phyloP scores from a whole-genome alignment of 2,797 vertebrate genomes.

The Halcyon badia region DNA sequence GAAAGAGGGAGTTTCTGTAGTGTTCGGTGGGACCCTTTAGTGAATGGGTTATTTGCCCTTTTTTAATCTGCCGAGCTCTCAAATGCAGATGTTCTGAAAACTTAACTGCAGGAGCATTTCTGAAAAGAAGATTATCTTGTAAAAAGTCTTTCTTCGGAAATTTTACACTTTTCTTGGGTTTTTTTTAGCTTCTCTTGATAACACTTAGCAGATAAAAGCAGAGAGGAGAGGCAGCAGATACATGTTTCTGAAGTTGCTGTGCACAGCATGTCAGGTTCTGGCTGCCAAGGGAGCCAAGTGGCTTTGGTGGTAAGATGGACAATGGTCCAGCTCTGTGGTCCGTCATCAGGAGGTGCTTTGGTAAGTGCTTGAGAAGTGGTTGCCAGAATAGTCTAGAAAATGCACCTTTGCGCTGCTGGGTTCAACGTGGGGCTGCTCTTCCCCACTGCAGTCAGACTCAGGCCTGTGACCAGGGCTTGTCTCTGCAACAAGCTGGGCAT shows the following conservation, averaged over 20 bases:
- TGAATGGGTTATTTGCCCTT: neutral
- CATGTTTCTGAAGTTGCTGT: neutral
- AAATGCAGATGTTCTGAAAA: neutral
- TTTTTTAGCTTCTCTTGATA: neutral
- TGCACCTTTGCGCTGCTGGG: accelerated
- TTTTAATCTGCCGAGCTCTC: neutral
- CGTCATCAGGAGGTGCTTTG: neutral
- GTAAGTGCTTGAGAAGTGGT: neutral
- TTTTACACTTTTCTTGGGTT: neutral
- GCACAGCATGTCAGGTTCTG: neutral
- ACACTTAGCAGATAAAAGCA: neutral
- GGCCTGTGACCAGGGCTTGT: neutral
- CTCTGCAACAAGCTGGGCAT: neutral
- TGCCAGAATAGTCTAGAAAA: neutral
- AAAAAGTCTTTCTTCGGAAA: neutral
- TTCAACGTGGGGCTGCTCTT: neutral
- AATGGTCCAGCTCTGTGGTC: accelerated
- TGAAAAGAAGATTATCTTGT: neutral
- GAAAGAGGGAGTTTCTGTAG: neutral
- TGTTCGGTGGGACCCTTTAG: neutral
- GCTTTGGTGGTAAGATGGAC: neutral
- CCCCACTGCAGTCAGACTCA: accelerated
- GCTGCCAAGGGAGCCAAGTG: no score
- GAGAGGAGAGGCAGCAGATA: neutral
- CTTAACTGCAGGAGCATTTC: neutral